Conservation (phyloP, 2,113 vertebrate genomes). For the Odocoileus hemionus region DNA sequence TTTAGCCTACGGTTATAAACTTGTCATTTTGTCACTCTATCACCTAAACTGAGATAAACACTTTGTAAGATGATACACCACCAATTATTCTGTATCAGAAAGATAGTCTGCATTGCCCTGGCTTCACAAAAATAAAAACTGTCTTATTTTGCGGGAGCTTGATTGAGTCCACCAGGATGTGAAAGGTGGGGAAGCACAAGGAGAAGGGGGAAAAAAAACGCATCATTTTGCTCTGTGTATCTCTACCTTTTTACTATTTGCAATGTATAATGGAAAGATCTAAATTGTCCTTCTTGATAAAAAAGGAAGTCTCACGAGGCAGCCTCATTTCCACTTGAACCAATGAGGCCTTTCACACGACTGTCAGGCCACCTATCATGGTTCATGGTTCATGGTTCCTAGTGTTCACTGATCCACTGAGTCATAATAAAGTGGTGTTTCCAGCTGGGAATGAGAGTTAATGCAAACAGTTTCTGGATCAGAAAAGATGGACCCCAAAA, state of each 20-base stretch:
- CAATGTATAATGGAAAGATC: conserved; percentile 51
- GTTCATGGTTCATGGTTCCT: conserved; percentile 35
- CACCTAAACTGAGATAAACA: not conserved
- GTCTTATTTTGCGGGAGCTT: not conserved
- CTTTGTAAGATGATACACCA: not conserved
- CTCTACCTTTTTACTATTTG: conserved; percentile 33
- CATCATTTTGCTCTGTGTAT: conserved; percentile 19
- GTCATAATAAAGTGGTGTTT: conserved; percentile 52
- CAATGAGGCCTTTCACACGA: not conserved
- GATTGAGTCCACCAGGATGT: not conserved
- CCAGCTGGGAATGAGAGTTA: conserved; percentile 39
- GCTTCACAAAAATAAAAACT: not conserved
- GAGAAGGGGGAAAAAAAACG: not conserved
- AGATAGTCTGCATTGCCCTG: not conserved
- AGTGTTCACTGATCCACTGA: conserved; percentile 26
- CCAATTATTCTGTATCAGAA: not conserved
- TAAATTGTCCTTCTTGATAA: conserved; percentile 38
- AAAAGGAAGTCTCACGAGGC: conserved; percentile 23
- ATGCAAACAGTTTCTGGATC: conserved; percentile 54
- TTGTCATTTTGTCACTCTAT: not conserved
- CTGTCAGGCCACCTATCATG: conserved; percentile 3
- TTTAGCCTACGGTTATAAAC: not conserved
- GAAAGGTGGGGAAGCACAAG: not conserved
- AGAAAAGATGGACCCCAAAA: conserved; percentile 50
- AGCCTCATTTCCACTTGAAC: conserved; percentile 47